Evolutionary conservation across 2,113 vertebrate genomes (phyloP).

Genomic region (Marmota flaviventris): DNA sequence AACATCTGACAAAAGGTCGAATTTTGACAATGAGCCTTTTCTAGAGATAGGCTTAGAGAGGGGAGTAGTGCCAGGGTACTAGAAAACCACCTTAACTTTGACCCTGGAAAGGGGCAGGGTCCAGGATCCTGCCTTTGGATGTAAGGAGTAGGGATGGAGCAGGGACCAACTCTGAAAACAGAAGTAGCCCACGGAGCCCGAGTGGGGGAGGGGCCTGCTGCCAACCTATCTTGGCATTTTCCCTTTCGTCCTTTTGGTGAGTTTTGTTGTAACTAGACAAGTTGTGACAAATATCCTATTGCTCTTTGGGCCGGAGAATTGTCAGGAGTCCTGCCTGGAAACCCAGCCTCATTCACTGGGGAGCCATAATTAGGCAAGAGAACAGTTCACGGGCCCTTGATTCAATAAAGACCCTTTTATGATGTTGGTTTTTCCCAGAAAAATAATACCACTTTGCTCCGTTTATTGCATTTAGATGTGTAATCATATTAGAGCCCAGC

Average conservation of each 20-base stretch:
- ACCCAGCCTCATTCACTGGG: conserved; percentile 69
- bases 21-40: conserved; percentile 82
- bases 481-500: conserved; percentile 79
- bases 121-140: conserved; percentile 69
- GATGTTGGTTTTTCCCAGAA: conserved; percentile 83
- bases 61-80: conserved; percentile 61
- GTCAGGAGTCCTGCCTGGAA: conserved; percentile 83
- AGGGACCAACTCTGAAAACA: background rate
- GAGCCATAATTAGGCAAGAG: conserved; percentile 82
- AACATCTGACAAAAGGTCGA: conserved; percentile 85
- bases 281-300: conserved; percentile 83
- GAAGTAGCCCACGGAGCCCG: background rate
- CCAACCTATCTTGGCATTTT: conserved; percentile 56
- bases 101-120: conserved; percentile 64
- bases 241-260: conserved; percentile 62
- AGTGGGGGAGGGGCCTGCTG: background rate
- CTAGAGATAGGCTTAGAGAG: conserved; percentile 66
- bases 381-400: conserved; percentile 79
- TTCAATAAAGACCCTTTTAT: conserved; percentile 85
- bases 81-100: conserved; percentile 76
- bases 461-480: conserved; percentile 83
- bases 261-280: conserved; percentile 83
- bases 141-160: background rate
- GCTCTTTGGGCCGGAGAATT: conserved; percentile 79
- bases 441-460: conserved; percentile 82